Conservation (phyloP, 2,888 invertebrate species). For the Drosophila rellima region DNA sequence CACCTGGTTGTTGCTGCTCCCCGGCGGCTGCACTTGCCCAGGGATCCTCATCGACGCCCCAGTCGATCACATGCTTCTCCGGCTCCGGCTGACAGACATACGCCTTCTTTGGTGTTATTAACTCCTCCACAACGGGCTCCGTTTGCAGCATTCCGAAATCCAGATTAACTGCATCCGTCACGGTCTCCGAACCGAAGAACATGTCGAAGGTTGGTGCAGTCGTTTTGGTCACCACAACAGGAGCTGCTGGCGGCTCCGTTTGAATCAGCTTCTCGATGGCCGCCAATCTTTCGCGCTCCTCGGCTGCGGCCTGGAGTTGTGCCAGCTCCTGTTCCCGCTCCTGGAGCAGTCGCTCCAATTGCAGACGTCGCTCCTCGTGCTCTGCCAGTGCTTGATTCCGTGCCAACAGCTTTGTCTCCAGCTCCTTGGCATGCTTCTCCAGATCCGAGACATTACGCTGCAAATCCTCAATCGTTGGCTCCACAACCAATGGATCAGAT, state of each 20-base stretch:
- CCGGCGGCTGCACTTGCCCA: conserved; percentile 88
- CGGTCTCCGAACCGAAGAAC: conserved; percentile 79
- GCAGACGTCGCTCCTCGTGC: conserved; percentile 67
- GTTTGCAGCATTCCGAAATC: conserved; percentile 54
- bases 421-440: conserved; percentile 84
- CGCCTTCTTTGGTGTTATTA: conserved; percentile 87
- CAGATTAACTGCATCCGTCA: conserved; percentile 17
- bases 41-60: conserved; percentile 85
- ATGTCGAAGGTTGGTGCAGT: conserved; percentile 78
- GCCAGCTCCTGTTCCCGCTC: conserved; percentile 53
- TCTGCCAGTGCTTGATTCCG: conserved; percentile 77
- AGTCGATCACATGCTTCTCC: conserved; percentile 52
- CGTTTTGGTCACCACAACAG: not conserved
- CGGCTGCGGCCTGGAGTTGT: conserved; percentile 60
- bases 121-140: conserved; percentile 83
- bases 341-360: conserved; percentile 49
- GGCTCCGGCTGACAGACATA: conserved; percentile 86
- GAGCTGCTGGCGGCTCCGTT: conserved; percentile 27
- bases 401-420: conserved; percentile 83
- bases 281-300: conserved; percentile 64
- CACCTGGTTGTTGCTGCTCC: conserved; percentile 19
- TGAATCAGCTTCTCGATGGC: conserved; percentile 63
- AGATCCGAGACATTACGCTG: conserved; percentile 85
- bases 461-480: conserved; percentile 85
- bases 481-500: conserved; percentile 47